Conservation (phyloP, 2,113 vertebrate species). For the Cygnus buccinator region DNA sequence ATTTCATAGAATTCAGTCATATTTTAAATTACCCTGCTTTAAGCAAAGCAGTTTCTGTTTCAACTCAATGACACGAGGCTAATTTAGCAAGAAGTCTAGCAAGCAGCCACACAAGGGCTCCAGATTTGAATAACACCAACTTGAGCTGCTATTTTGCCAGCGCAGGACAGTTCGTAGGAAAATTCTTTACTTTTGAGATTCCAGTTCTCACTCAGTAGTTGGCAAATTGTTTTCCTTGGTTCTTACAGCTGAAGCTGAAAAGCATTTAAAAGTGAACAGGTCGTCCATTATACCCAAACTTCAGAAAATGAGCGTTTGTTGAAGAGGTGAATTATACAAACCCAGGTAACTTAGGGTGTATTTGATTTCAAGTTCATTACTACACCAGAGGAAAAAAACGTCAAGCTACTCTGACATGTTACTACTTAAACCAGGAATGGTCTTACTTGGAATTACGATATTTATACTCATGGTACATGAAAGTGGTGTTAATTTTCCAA, state of each 20-base stretch:
- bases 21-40: background rate
- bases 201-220: background rate
- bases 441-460: background rate
- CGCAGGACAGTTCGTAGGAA: background rate
- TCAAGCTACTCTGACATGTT: background rate
- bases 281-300: background rate
- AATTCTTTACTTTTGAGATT: background rate
- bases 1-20: background rate
- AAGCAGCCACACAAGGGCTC: background rate
- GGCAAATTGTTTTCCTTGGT: background rate
- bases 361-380: background rate
- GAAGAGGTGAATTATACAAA: background rate
- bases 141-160: background rate
- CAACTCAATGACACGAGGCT: background rate
- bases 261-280: background rate
- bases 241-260: background rate
- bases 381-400: background rate
- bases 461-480: background rate
- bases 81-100: background rate
- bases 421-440: background rate
- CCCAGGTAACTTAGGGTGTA: background rate
- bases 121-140: background rate
- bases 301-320: background rate
- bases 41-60: background rate
- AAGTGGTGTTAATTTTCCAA: background rate